Conservation (phyloP, 2,888 invertebrate genomes). For the Liopterus haemorrhoidalis region DNA sequence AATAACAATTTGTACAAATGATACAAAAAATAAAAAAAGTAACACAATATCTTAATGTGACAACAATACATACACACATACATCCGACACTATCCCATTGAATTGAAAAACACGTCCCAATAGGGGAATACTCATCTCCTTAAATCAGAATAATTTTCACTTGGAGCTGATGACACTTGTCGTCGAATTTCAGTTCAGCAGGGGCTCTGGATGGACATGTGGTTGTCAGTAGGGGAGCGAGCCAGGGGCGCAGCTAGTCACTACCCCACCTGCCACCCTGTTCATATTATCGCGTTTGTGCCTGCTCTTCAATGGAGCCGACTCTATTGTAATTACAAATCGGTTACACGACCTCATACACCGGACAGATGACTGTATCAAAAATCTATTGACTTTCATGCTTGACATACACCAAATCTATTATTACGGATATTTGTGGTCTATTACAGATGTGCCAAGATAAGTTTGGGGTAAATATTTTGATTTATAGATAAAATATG, state of each 20-base stretch:
- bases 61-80: too few species aligned
- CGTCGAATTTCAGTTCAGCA: conserved; percentile 1
- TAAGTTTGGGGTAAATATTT: background rate
- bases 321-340: conserved; percentile 20
- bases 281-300: conserved; percentile 1
- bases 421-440: too few species aligned
- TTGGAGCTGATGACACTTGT: conserved; percentile 13
- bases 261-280: conserved; percentile 13
- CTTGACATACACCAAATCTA: too few species aligned
- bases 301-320: conserved; percentile 2
- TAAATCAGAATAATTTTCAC: conserved; percentile 14
- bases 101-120: too few species aligned
- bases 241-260: background rate
- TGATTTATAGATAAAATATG: too few species aligned
- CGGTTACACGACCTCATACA: conserved; percentile 4
- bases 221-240: conserved; percentile 3
- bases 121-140: too few species aligned
- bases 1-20: too few species aligned
- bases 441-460: background rate
- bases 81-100: too few species aligned
- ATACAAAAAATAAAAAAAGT: too few species aligned
- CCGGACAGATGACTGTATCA: conserved; percentile 8
- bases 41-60: too few species aligned
- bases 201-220: conserved; percentile 4
- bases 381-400: conserved; percentile 16